A percentile compares a stretch with the other conserved stretches of the same genome.
These are phyloP conservation scores for Ganaspis brasiliensis DNA, from an alignment of 2,888 invertebrate species.

Conservation along the genomic window DNA sequence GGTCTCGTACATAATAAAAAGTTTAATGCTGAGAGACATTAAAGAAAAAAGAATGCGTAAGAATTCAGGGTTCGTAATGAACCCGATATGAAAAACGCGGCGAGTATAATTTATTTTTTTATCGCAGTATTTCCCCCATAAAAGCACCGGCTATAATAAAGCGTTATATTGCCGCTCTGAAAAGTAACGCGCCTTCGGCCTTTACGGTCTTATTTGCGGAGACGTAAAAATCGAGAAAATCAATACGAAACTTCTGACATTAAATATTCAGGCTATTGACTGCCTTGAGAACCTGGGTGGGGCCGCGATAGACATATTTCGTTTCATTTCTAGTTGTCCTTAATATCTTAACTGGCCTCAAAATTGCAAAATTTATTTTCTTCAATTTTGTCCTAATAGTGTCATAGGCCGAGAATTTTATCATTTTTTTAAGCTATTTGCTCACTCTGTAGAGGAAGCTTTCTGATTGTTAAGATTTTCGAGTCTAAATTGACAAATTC, in stretches of 20 bases:
- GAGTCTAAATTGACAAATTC: too few relatives aligned
- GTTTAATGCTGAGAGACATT: conserved; percentile 74
- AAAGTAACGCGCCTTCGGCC: conserved; percentile 78
- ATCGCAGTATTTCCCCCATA: conserved; percentile 76
- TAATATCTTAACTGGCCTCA: not conserved
- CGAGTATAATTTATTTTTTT: conserved; percentile 72
- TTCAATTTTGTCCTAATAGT: too few relatives aligned
- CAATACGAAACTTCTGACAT: conserved; percentile 80
- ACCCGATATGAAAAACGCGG: conserved; percentile 63
- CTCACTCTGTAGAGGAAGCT: too few relatives aligned
- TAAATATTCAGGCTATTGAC: conserved; percentile 80
- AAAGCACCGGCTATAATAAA: conserved; percentile 78
- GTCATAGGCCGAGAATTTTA: too few relatives aligned
- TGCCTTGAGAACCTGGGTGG: conserved; percentile 73
- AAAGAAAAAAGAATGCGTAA: conserved; percentile 59
- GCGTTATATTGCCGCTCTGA: conserved; percentile 79
- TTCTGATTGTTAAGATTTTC: too few relatives aligned
- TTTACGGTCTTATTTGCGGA: conserved; percentile 80
- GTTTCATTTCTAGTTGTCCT: conserved; percentile 42
- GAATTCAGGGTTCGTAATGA: conserved; percentile 62
- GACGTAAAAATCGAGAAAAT: conserved; percentile 80
- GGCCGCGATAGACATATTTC: conserved; percentile 60
- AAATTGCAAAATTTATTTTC: not conserved
- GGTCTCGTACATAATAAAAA: conserved; percentile 74
- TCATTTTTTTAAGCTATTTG: too few relatives aligned